Percentiles rank a stretch among this genome's conserved stretches.
These are phyloP conservation scores for Callinectes sapidus DNA, from an alignment of 2,888 invertebrate genomes.

Conservation along the genomic window DNA sequence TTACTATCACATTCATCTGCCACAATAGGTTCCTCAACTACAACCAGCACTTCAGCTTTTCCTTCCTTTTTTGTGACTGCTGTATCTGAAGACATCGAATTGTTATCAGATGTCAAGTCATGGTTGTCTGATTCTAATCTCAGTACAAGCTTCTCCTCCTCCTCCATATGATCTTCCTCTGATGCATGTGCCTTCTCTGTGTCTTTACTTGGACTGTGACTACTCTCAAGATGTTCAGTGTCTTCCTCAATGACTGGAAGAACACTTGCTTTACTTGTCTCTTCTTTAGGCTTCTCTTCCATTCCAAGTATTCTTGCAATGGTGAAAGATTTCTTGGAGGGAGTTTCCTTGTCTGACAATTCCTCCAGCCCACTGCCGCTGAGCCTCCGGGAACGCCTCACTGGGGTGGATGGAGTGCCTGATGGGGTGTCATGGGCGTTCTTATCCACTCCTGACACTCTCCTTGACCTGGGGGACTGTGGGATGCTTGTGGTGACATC, in stretches of 20 bases:
- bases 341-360: not conserved
- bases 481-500: not conserved
- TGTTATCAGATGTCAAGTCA: not conserved
- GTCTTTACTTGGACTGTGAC: not conserved
- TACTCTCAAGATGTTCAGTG: not conserved
- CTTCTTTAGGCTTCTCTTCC: not conserved
- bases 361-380: not conserved
- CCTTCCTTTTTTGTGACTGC: not conserved
- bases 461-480: not conserved
- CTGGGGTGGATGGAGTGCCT: not conserved
- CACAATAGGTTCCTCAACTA: not conserved
- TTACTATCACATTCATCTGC: conserved; percentile 9
- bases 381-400: not conserved
- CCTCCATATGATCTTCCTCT: not conserved
- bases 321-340: not conserved
- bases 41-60: not conserved
- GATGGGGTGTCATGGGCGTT: not conserved
- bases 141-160: not conserved
- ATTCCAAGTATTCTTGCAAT: not conserved
- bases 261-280: not conserved
- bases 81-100: not conserved
- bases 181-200: not conserved
- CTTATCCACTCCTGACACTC: not conserved
- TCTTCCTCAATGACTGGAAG: conserved; percentile 7
- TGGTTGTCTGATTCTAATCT: no score